Evolutionary conservation across 2,113 vertebrate species (phyloP), one percentile per base, ranked within the genome.

Genomic region (Polypterus senegalus): DNA sequence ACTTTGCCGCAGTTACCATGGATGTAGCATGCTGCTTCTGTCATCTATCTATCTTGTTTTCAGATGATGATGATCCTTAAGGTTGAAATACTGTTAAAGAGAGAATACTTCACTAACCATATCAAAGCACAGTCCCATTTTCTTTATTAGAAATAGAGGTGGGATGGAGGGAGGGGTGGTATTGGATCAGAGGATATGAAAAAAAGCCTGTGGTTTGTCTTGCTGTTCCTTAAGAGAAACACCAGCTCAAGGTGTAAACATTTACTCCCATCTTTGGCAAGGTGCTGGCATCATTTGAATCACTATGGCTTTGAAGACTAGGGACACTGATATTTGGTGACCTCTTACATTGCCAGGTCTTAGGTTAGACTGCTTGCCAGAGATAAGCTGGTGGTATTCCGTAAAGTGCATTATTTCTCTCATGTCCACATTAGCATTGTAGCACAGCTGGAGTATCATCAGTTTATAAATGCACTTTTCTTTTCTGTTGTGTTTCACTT

Each of bases 221-320:
- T 95, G 92, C 91, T 96, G 89, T 92, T 94, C 83, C 84, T 90
- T 83, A 83, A 89, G 77, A 87, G 85, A 84, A 86, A 88, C 87
- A 92, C 88, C 89, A 94, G 90, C 78, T 80, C 77, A 86, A 73
- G 68, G 66, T 65, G 64, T 63, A 71, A 75, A 70, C 69, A 63
- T 52, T 54, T 54, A 64, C 61, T 4, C 65, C 63, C 48, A 63
- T 54, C 27, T 57, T 44, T 48, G 48, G 43, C 2, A 46, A 49
- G 56, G 27, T 58, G 46, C 60, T 9, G 58, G 27, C 53, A 56
- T 49, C 61, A 58, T 61, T n/a, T n/a, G 8, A 9, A 58, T 11
- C 63, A 58, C 60, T 65, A 59, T 4, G 59, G 45, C 43, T 57
- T 44, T 52, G 54, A 70, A 66, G 47, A 65, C 57, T 63, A 43